Conservation (phyloP, 2,113 vertebrate genomes). For the Lagopus muta region DNA sequence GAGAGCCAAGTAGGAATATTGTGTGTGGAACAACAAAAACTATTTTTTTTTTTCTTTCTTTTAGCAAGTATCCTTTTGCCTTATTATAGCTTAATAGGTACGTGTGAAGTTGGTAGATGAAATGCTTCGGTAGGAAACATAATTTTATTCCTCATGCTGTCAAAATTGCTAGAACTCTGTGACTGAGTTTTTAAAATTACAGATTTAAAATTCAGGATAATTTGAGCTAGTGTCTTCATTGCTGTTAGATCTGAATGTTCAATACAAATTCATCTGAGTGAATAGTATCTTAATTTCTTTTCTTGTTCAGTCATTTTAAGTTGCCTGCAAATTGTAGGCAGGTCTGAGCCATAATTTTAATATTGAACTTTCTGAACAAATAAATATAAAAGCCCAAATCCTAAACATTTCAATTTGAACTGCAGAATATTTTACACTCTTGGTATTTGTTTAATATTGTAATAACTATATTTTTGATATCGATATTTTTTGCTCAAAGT, state of each 20-base stretch:
- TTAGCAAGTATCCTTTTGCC: not conserved
- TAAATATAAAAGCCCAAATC: not conserved
- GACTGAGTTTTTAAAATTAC: conserved; percentile 3
- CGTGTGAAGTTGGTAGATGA: not conserved
- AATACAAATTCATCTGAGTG: conserved; percentile 14
- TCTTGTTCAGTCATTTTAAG: conserved; percentile 27
- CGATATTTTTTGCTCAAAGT: not conserved
- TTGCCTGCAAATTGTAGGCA: conserved; percentile 29
- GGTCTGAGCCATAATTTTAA: conserved; percentile 20
- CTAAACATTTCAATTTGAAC: conserved; percentile 8
- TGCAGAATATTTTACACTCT: not conserved
- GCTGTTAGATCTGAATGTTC: conserved; percentile 27
- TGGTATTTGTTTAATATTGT: conserved; percentile 37
- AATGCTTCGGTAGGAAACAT: not conserved
- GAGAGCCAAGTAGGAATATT: not conserved
- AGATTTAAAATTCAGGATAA: not conserved
- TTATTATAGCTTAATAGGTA: conserved; percentile 29
- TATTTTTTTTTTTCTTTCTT: not conserved
- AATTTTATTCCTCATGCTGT: conserved; percentile 23
- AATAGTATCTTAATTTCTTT: conserved; percentile 46
- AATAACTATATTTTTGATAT: not conserved
- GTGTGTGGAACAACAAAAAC: conserved; percentile 2
- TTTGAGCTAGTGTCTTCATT: conserved; percentile 16
- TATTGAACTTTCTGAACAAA: conserved; percentile 14
- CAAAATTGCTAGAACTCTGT: conserved; percentile 34